A percentile compares a stretch with the other conserved stretches of the same genome.
Conservation (phyloP, 2,888 invertebrate species). For the Temnothorax unifasciatus region DNA sequence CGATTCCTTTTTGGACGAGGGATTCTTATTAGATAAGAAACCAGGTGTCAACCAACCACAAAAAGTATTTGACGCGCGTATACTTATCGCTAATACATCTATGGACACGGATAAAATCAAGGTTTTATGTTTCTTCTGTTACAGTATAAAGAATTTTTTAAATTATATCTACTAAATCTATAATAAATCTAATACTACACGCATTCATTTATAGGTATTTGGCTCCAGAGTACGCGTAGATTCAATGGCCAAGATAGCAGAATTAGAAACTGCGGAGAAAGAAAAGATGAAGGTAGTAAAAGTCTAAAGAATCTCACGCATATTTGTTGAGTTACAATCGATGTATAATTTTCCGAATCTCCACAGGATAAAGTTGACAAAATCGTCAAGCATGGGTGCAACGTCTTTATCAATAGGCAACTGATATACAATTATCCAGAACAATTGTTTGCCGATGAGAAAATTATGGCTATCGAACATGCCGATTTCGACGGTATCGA, state of each 20-base stretch:
- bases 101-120: conserved; percentile 99
- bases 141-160: not conserved
- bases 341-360: not conserved
- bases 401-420: conserved; percentile 99
- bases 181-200: conserved; percentile 11
- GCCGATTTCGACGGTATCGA: conserved; percentile 99
- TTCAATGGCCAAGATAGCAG: conserved; percentile 98
- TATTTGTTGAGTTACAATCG: not conserved
- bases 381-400: conserved; percentile 97
- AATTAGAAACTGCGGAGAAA: conserved; percentile 98
- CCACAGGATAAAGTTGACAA: conserved; percentile 96
- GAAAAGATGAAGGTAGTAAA: conserved; percentile 96
- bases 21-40: conserved; percentile 98
- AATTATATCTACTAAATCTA: not conserved
- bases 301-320: not conserved
- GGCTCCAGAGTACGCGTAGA: conserved; percentile 98
- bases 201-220: conserved; percentile 88
- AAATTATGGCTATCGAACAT: conserved; percentile 99
- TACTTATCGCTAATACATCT: conserved; percentile 99
- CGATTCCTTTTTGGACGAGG: conserved; percentile 98
- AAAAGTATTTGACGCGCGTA: conserved; percentile 97
- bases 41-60: conserved; percentile 99
- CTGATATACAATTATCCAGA: conserved; percentile 99
- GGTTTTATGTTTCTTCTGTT: conserved; percentile 81
- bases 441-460: conserved; percentile 99